phyloP scores from a whole-genome alignment of 2,888 invertebrate species.

The Thymelicus sylvestris region DNA sequence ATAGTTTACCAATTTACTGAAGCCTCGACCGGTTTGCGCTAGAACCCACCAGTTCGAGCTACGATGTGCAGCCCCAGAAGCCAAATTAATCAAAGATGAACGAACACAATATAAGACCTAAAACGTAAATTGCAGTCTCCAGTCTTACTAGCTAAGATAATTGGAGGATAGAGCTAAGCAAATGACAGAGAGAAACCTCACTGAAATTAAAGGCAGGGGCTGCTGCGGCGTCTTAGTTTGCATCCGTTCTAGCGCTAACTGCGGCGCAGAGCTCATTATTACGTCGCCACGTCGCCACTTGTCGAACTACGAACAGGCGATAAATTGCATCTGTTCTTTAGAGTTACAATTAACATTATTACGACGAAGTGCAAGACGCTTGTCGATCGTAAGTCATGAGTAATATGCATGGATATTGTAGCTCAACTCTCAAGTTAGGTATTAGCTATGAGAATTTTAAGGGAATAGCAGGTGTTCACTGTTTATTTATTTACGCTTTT shows the following conservation, averaged over 20 bases:
- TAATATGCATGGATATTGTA: too few species aligned
- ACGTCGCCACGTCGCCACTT: conserved; percentile 8
- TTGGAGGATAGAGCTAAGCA: conserved; percentile 21
- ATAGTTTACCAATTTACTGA: too few species aligned
- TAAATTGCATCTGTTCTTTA: conserved; percentile 3
- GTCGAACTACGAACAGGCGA: conserved; percentile 6
- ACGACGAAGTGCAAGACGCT: background rate
- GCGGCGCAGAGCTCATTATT: background rate
- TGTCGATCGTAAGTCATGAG: too few species aligned
- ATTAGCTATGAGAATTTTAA: too few species aligned
- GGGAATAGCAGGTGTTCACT: too few species aligned
- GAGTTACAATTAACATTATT: background rate
- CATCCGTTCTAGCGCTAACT: conserved; percentile 5
- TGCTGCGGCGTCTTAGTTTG: background rate
- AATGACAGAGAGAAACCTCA: conserved; percentile 20
- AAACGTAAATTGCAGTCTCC: conserved; percentile 9
- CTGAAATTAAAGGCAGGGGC: conserved; percentile 11
- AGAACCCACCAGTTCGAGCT: too few species aligned
- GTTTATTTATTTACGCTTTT: too few species aligned
- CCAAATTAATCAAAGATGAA: background rate
- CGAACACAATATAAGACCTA: background rate
- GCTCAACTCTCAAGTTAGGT: too few species aligned
- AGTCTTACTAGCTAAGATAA: conserved; percentile 18
- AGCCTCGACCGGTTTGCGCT: too few species aligned
- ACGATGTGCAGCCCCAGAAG: too few species aligned